Evolutionary conservation across 1,140 invertebrate genomes (phyloP), one percentile per base, ranked within the genome.

Genomic region (Carposina sasakii): DNA sequence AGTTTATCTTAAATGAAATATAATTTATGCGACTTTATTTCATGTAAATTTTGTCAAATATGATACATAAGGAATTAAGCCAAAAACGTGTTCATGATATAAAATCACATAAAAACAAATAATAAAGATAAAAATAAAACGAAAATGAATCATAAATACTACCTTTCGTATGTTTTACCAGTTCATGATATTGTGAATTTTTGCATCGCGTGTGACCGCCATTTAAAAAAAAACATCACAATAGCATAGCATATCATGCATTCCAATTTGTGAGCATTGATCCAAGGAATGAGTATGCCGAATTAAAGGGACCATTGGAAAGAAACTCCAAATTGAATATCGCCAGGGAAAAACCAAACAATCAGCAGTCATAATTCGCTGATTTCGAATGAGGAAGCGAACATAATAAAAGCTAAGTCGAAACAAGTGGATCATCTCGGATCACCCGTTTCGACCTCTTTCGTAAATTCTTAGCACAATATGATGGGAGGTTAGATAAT

Each of bases 101-200:
- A 71, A 74, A 65, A 55, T 73, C 76, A 55, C 75, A 74, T 37
- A 34, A 26, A 50, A 28, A 60, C 54, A 52, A 67, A 50, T 47
- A 55, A 58, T 63, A 63, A n/a, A 61, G 8, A 22, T 19, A 37
- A 39, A 58, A 63, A 48, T 57, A 70, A 71, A 56, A 69, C 62
- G 46, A 71, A 65, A 79, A 83, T 81, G 62, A 76, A 76, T 69
- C 52, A 66, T 74, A 76, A 76, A 81, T 83, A 84, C 77, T 81
- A 81, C 77, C 77, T 83, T 78, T 54, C 58, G 63, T 75, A 72
- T 81, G 69, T 81, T 68, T 79, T 81, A 83, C 76, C 79, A 73
- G 77, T 59, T 74, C 54, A 57, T 75, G 70, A 74, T 67, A 72
- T 71, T 77, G 75, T 75, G 73, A 76, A 77, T 76, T 64, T 76